Conservation (phyloP, 2,888 invertebrate species). For the Dysmachus trigonus region DNA sequence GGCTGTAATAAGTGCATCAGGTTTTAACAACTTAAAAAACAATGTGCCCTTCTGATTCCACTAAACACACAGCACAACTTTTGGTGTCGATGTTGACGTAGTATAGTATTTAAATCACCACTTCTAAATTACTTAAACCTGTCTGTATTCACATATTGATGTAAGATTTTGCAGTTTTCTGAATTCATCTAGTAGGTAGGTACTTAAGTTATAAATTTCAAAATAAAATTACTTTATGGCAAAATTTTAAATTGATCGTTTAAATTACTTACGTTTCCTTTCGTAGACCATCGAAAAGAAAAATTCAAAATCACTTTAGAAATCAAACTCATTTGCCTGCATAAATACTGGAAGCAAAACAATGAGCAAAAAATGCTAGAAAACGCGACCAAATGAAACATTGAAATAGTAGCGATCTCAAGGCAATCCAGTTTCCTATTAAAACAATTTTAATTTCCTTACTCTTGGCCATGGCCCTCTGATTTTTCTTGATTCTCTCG, state of each 20-base stretch:
- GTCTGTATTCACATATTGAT: no score
- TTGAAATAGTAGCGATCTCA: constrained; percentile 2
- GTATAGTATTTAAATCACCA: no score
- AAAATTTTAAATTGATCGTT: background rate
- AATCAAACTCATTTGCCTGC: background rate
- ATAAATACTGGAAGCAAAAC: background rate
- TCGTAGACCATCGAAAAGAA: background rate
- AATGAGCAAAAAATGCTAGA: background rate
- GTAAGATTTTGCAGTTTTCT: no score
- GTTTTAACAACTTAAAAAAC: no score
- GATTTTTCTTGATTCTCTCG: constrained; percentile 5
- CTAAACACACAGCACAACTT: no score
- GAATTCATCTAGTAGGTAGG: no score
- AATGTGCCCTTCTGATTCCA: no score
- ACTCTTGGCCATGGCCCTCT: background rate
- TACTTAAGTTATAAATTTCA: no score
- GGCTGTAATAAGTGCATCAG: no score
- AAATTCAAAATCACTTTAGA: background rate
- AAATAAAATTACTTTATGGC: background rate
- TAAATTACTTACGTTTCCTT: no score
- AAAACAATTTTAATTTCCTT: constrained; percentile 29
- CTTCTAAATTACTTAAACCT: no score
- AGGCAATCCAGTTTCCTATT: constrained; percentile 28
- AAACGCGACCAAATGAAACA: background rate
- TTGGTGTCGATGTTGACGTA: no score